Evolutionary conservation across 2,888 invertebrate genomes (phyloP), one percentile per base, ranked within the genome.

Genomic region (Limnephilus lunatus): DNA sequence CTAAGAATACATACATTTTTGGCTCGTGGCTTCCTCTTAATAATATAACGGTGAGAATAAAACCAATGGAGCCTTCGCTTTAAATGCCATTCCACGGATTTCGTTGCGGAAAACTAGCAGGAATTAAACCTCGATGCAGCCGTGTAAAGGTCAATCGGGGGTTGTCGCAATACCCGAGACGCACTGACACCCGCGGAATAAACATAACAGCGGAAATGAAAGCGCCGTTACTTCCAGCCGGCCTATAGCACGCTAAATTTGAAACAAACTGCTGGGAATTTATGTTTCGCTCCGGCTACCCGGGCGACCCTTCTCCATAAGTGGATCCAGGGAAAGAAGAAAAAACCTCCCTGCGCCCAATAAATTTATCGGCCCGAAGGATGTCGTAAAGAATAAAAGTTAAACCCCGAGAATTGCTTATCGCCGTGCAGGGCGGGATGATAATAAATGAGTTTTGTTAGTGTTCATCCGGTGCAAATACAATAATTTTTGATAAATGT

Each of bases 241-340:
- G n/a, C 86, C 86, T 86, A 30, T 86, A 85, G 85, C 48, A 53
- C 35, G 85, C 81, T 31, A 91, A 87, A 91, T 91, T 91, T 87
- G 91, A 91, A 91, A 91, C 91, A 91, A 91, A 91, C 35, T 91
- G 87, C 87, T 32, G 81, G 44, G 86, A 86, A 91, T 91, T 91
- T 91, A 91, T 87, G 91, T 80, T 89, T 81, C 15, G 30, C 39
- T 68, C 89, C 89, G 32, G 30, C 44, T 2, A 53, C 88, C 68
- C 30, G 53, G 68, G 89, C 89, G 81, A 89, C 89, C 89, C 81
- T 89, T 89, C 44, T 81, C 89, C 39, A 81, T 81, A 89, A 89
- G 81, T 89, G 81, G 89, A 89, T 89, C 81, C 81, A 35, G 81
- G 81, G 39, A 87, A 87, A 32, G 35, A 87, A 32, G 35, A 30